Conservation (phyloP, 2,888 invertebrate genomes). For the Disparrhopalites patrizii region DNA sequence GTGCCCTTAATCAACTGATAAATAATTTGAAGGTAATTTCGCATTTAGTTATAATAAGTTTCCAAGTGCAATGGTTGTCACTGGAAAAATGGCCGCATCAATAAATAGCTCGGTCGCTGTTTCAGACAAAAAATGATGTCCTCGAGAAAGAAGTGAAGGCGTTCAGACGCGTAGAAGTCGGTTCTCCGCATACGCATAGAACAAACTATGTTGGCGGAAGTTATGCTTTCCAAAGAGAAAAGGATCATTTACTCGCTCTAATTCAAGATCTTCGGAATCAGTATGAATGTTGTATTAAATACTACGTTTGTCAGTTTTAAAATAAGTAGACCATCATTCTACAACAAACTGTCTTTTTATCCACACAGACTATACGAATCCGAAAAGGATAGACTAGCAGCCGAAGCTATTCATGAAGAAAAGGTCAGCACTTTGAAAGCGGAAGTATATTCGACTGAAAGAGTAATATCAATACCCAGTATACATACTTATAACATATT, state of each 20-base stretch:
- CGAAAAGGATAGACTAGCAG: conserved; percentile 1
- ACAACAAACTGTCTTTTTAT: neutral
- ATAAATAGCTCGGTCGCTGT: neutral
- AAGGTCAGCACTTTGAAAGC: conserved; percentile 1
- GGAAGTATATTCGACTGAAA: neutral
- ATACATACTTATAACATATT: neutral
- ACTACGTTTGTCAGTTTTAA: no score
- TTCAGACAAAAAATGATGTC: conserved; percentile 10
- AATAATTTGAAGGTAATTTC: conserved; percentile 14
- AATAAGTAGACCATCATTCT: neutral
- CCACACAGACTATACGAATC: conserved; percentile 11
- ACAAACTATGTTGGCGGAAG: no score
- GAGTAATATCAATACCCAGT: conserved; percentile 1
- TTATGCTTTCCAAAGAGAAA: conserved; percentile 19
- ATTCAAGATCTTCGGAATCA: conserved; percentile 23
- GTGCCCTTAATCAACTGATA: neutral
- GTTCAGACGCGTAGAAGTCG: neutral
- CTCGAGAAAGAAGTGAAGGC: conserved; percentile 17
- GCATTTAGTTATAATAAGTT: neutral
- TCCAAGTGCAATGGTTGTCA: neutral
- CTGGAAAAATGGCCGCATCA: neutral
- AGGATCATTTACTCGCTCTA: conserved; percentile 16
- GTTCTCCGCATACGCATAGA: neutral
- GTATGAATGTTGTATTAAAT: no score
- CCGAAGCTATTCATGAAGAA: neutral